A percentile compares a stretch with the other conserved stretches of the same genome.
These are phyloP conservation scores for Phthorimaea operculella DNA, from an alignment of 1,140 invertebrate species.

Conservation along the genomic window DNA sequence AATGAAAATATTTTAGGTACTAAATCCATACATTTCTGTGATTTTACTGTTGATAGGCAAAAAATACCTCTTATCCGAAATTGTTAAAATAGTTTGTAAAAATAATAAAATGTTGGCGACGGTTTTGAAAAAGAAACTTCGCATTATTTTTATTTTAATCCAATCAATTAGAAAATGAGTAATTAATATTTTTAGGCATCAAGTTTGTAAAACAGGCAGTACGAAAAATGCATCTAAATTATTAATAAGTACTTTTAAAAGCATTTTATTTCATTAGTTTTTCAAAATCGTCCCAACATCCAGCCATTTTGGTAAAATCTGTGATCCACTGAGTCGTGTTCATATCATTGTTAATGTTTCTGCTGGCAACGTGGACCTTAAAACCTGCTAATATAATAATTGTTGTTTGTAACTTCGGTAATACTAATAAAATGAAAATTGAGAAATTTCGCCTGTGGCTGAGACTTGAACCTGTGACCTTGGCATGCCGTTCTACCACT, in stretches of 20 bases:
- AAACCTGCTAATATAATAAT: too few species aligned
- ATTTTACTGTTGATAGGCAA: constrained; percentile 16
- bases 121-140: constrained; percentile 8
- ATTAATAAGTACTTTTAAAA: background rate
- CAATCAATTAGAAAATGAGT: background rate
- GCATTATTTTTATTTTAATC: background rate
- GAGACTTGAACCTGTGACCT: too few species aligned
- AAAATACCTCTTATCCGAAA: constrained; percentile 11
- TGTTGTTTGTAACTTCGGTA: too few species aligned
- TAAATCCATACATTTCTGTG: constrained; percentile 15
- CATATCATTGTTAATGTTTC: constrained; percentile 13
- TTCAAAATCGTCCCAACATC: background rate
- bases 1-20: constrained; percentile 9
- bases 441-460: too few species aligned
- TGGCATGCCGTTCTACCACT: too few species aligned
- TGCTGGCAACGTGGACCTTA: background rate
- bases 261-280: background rate
- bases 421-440: too few species aligned
- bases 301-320: constrained; percentile 9
- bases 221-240: background rate
- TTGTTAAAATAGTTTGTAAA: constrained; percentile 18
- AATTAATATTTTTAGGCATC: background rate
- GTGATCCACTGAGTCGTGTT: constrained; percentile 18
- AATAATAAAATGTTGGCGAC: constrained; percentile 8
- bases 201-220: background rate